Evolutionary conservation across 2,113 vertebrate species (phyloP).

Genomic region (Aviceda subcristata): DNA sequence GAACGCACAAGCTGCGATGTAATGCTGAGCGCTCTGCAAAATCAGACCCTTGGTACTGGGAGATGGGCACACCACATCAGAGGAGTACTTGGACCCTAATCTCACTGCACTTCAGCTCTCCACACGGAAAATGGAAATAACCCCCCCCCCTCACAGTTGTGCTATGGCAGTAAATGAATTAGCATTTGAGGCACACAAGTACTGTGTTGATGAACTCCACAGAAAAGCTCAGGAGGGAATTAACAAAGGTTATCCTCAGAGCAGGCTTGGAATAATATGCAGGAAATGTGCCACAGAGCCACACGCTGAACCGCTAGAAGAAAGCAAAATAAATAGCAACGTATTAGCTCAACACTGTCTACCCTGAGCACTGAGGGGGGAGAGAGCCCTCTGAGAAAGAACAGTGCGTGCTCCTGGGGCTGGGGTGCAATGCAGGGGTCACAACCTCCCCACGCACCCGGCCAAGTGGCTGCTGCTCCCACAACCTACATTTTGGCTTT

Average conservation of each 20-base stretch:
- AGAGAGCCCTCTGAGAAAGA: background rate
- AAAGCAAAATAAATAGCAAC: background rate
- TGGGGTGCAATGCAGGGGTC: accelerated
- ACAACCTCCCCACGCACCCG: accelerated
- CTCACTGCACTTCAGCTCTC: background rate
- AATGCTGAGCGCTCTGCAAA: background rate
- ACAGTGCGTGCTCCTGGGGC: background rate
- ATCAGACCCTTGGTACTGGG: background rate
- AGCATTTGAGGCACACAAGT: background rate
- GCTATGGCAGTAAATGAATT: background rate
- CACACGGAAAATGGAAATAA: background rate
- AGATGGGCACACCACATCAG: background rate
- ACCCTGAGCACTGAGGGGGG: background rate
- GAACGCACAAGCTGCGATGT: background rate
- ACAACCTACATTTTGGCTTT: background rate
- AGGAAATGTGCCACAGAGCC: background rate
- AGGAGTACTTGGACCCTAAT: background rate
- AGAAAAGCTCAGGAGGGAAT: background rate
- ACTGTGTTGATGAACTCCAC: background rate
- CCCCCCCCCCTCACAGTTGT: background rate
- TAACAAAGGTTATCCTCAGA: background rate
- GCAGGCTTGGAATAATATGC: background rate
- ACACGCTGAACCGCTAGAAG: background rate
- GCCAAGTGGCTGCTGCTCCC: background rate
- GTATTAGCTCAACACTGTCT: background rate